These are phyloP conservation scores for Spermophilus dauricus DNA, from an alignment of 2,113 vertebrate genomes.

Conservation along the genomic window DNA sequence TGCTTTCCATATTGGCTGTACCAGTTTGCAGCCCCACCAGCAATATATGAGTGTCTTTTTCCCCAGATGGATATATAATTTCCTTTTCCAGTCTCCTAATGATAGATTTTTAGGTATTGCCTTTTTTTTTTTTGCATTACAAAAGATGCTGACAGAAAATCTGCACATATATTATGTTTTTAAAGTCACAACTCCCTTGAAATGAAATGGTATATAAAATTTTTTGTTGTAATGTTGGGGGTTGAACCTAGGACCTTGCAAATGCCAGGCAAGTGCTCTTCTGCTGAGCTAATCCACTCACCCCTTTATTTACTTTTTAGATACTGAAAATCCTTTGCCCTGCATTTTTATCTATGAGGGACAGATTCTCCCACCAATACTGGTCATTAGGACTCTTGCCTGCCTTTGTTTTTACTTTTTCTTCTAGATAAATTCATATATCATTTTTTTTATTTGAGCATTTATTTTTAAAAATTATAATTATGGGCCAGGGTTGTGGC, in stretches of 20 bases:
- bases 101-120: not conserved
- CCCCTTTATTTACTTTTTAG: not conserved
- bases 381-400: not conserved
- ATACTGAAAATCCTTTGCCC: not conserved
- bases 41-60: no score
- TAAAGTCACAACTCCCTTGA: not conserved
- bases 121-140: not conserved
- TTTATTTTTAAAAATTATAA: no score
- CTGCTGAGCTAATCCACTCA: no score
- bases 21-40: no score
- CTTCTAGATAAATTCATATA: not conserved
- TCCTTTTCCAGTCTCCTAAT: not conserved
- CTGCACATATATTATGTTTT: not conserved
- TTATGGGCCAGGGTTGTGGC: not conserved
- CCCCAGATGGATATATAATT: not conserved
- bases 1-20: no score
- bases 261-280: no score
- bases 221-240: no score
- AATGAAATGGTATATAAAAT: not conserved
- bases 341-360: not conserved
- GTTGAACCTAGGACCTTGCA: no score
- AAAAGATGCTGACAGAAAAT: slow-evolving; percentile 20
- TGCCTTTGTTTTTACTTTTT: not conserved
- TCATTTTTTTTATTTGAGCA: not conserved
- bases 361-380: not conserved